Evolutionary conservation across 2,113 vertebrate species (phyloP), one percentile per base, ranked within the genome.

Genomic region (Ciconia boyciana): DNA sequence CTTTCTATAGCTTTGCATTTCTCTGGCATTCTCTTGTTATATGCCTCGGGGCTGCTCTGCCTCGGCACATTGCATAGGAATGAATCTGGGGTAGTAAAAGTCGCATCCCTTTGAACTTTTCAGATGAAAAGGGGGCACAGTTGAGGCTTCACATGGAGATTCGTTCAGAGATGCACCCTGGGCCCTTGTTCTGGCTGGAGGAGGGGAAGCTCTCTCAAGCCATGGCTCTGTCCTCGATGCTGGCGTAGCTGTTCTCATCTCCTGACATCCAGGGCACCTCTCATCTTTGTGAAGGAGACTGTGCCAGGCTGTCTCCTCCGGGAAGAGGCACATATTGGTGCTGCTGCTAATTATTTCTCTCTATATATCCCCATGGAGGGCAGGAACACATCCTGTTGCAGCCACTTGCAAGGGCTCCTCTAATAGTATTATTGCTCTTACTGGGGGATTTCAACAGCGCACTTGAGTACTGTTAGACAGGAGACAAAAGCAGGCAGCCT

Each of bases 201-300:
- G 84, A 96, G 34, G 46, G 80, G 76, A 55, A 82, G n/a, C 16
- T 75, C 36, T 81, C 64, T 68, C 2, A 2, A 62, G 71, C 26
- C 0, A 0, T 3, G 4, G 55, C 41, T 36, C 86, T 62, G 65
- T 43, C 60, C 65, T 68, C 2, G 2, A 7, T 14, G 54, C 48
- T 49, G 75, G 49, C 1, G 1, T 25, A 60, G 60, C 49, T 87
- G 36, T 31, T 71, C 62, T 64, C 1, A 0, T 44, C 62, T 83
- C 62, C 72, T 68, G 85, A 64, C 84, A 95, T 54, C 76, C 88
- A 96, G 81, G 91, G 62, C 77, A 93, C 81, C 91, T 83, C 91
- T 89, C 65, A 71, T 82, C 71, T 39, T 55, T 60, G 51, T 60
- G 89, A 78, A 94, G 70, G 83, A 94, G 64, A 36, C 32, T 19